phyloP scores from a whole-genome alignment of 2,113 vertebrate species.

The Paedocypris sp. region DNA sequence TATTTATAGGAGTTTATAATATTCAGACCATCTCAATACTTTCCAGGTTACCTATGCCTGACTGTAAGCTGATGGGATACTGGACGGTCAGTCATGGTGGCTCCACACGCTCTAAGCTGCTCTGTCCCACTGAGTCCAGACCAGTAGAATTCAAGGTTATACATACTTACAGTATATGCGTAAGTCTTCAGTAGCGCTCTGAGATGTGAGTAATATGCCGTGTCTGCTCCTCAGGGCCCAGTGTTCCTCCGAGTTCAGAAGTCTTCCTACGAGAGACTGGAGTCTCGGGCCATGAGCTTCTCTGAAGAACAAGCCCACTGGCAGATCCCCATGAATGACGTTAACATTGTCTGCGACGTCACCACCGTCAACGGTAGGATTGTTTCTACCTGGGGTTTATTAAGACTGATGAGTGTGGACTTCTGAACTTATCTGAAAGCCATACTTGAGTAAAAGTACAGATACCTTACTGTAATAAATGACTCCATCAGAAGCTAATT shows the following conservation, averaged over 20 bases:
- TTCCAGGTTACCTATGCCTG: constrained; percentile 78
- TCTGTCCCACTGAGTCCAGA: constrained; percentile 77
- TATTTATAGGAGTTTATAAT: too few relatives aligned
- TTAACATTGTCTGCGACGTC: constrained; percentile 82
- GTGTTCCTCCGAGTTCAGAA: constrained; percentile 74
- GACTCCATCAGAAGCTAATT: too few relatives aligned
- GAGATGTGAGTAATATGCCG: background rate
- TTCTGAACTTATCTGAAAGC: background rate
- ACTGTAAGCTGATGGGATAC: constrained; percentile 75
- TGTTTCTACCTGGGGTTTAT: too few relatives aligned
- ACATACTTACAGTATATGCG: background rate
- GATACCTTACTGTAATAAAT: too few relatives aligned
- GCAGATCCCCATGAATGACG: constrained; percentile 79
- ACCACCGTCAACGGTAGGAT: constrained; percentile 71
- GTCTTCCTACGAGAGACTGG: constrained; percentile 72
- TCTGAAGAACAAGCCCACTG: constrained; percentile 81
- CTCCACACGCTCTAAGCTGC: constrained; percentile 63
- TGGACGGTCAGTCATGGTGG: constrained; percentile 70
- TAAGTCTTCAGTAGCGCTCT: background rate
- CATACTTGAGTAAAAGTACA: too few relatives aligned
- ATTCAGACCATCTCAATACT: too few relatives aligned
- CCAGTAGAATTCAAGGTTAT: constrained; percentile 76
- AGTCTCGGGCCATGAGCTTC: constrained; percentile 77
- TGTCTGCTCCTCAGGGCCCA: constrained; percentile 67
- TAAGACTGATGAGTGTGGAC: background rate